Percentiles rank a stretch among this genome's conserved stretches.
phyloP scores from a whole-genome alignment of 1,140 invertebrate species.

The Bemisia tabaci region DNA sequence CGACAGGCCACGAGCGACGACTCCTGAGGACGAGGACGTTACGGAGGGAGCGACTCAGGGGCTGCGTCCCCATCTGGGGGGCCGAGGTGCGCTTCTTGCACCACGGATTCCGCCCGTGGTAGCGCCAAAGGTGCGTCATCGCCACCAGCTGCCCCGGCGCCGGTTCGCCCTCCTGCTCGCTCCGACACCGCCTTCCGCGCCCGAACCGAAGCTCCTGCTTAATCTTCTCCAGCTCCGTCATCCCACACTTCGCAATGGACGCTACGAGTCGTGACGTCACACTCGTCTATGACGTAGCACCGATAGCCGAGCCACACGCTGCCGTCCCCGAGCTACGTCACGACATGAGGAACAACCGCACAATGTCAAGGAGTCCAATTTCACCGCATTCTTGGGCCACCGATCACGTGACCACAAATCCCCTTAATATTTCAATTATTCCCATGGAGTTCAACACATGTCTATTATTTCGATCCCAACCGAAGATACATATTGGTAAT shows the following conservation, averaged over 20 bases:
- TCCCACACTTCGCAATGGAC: no score
- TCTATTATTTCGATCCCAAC: no score
- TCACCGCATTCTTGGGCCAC: no score
- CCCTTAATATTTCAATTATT: no score
- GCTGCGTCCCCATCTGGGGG: constrained; percentile 20
- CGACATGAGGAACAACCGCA: no score
- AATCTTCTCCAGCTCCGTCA: constrained; percentile 21
- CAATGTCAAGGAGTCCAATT: no score
- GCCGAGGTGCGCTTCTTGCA: constrained; percentile 25
- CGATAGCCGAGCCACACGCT: no score
- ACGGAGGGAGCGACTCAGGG: constrained; percentile 16
- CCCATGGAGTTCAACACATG: no score
- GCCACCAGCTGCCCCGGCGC: constrained; percentile 9
- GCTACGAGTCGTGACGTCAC: neutral
- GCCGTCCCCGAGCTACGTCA: no score
- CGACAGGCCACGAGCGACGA: constrained; percentile 27
- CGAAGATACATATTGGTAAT: no score
- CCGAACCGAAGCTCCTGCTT: constrained; percentile 21
- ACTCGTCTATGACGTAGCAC: no score
- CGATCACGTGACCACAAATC: no score
- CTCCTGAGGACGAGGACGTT: constrained; percentile 23
- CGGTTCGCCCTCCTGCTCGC: constrained; percentile 21
- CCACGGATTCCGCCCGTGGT: constrained; percentile 21
- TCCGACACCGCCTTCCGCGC: constrained; percentile 18
- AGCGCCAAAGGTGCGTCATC: constrained; percentile 23